A percentile compares a stretch with the other conserved stretches of the same genome.
phyloP scores from a whole-genome alignment of 2,113 vertebrate species.

The Syrmaticus mikado region DNA sequence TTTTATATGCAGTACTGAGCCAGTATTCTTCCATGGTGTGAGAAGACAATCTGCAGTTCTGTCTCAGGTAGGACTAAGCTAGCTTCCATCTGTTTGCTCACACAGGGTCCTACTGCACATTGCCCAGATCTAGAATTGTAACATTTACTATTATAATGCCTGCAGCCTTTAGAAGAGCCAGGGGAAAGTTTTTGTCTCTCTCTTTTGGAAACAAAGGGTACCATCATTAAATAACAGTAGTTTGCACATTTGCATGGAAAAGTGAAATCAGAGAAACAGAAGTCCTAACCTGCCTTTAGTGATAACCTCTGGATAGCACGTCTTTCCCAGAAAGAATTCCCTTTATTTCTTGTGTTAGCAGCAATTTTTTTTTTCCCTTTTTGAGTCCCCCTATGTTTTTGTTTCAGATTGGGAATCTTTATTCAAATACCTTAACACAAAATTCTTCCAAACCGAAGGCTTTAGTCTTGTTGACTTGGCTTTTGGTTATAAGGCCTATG shows the following conservation, averaged over 20 bases:
- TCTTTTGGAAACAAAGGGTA: neutral
- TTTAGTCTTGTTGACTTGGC: neutral
- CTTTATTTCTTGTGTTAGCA: neutral
- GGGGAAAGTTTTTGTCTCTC: neutral
- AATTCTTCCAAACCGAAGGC: neutral
- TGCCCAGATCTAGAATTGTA: neutral
- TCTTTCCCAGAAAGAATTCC: neutral
- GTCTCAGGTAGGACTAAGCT: neutral
- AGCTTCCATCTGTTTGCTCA: neutral
- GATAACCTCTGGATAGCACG: neutral
- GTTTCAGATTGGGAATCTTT: neutral
- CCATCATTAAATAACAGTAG: neutral
- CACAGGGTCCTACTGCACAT: neutral
- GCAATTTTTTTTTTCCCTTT: neutral
- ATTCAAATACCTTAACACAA: neutral
- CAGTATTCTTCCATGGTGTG: neutral
- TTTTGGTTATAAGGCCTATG: neutral
- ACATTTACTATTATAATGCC: neutral
- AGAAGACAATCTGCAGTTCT: neutral
- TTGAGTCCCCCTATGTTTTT: neutral
- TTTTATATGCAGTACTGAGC: neutral
- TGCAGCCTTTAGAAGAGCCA: neutral
- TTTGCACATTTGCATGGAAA: neutral
- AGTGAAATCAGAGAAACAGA: neutral
- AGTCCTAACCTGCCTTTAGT: neutral